phyloP scores from a whole-genome alignment of 2,113 vertebrate genomes.

The Xiphophorus couchianus region DNA sequence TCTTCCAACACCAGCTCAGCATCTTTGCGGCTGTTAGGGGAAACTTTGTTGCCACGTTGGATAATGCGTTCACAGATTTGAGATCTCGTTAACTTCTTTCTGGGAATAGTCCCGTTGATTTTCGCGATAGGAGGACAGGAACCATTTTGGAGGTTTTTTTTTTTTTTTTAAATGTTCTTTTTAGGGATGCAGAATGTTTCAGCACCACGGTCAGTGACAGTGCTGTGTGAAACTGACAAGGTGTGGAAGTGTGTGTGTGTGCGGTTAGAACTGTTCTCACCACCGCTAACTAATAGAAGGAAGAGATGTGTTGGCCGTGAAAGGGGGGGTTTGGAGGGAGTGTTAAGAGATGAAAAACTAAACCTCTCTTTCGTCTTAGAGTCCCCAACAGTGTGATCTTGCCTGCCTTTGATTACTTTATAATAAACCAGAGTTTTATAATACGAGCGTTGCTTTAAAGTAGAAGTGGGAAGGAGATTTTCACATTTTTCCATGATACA shows the following conservation, averaged over 20 bases:
- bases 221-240: not conserved
- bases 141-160: not conserved
- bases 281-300: not conserved
- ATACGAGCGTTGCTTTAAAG: too few relatives aligned
- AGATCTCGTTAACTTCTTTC: not conserved
- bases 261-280: not conserved
- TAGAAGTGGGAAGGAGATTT: too few relatives aligned
- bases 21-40: not conserved
- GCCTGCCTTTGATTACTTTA: not conserved
- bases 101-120: not conserved
- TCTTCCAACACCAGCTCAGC: constrained; percentile 4
- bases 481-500: too few relatives aligned
- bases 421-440: not conserved
- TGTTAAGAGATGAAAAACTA: not conserved
- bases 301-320: not conserved
- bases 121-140: not conserved
- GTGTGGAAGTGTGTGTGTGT: not conserved
- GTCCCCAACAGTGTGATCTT: not conserved
- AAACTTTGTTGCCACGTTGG: not conserved
- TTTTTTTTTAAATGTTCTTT: too few relatives aligned
- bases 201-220: constrained; percentile 78
- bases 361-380: not conserved
- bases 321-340: not conserved
- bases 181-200: constrained; percentile 46
- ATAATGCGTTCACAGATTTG: not conserved